Evolutionary conservation across 2,888 invertebrate species (phyloP).

Genomic region (Nomada flava): DNA sequence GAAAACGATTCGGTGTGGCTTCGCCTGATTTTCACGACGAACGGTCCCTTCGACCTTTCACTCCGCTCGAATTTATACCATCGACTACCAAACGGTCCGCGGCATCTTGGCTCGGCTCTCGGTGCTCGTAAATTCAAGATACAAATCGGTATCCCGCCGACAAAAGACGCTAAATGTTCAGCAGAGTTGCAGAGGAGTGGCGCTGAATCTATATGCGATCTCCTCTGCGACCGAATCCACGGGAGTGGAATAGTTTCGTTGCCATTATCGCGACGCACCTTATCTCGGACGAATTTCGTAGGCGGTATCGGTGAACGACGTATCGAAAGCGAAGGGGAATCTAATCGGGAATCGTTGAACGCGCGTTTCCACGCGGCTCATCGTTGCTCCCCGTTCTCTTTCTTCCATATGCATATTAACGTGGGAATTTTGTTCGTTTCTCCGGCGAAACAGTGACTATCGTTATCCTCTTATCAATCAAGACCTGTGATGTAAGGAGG

Average conservation of each 20-base stretch:
- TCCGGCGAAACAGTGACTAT: slow-evolving; percentile 33
- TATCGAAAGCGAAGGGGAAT: slow-evolving; percentile 17
- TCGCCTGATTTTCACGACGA: too few relatives aligned
- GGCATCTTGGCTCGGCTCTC: slow-evolving; percentile 54
- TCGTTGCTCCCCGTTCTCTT: background rate
- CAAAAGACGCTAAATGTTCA: slow-evolving; percentile 41
- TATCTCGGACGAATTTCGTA: background rate
- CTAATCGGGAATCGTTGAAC: slow-evolving; percentile 31
- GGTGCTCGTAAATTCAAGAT: slow-evolving; percentile 58
- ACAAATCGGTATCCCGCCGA: slow-evolving; percentile 56
- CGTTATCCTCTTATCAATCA: slow-evolving; percentile 59
- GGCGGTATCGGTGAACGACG: slow-evolving; percentile 5
- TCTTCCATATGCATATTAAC: too few relatives aligned
- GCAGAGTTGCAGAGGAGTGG: slow-evolving; percentile 7
- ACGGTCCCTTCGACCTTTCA: background rate
- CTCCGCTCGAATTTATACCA: slow-evolving; percentile 34
- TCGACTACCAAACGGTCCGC: slow-evolving; percentile 31
- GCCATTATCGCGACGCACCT: background rate
- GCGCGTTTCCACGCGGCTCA: background rate
- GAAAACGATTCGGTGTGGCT: too few relatives aligned
- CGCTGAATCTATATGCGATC: slow-evolving; percentile 4
- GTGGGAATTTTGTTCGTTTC: background rate
- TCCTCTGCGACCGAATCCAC: slow-evolving; percentile 16
- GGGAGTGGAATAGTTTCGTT: background rate
- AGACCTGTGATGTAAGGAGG: slow-evolving; percentile 40